A percentile compares a stretch with the other conserved stretches of the same genome.
These are phyloP conservation scores for Simalia tracyae DNA, from an alignment of 2,797 vertebrate species.

Conservation along the genomic window DNA sequence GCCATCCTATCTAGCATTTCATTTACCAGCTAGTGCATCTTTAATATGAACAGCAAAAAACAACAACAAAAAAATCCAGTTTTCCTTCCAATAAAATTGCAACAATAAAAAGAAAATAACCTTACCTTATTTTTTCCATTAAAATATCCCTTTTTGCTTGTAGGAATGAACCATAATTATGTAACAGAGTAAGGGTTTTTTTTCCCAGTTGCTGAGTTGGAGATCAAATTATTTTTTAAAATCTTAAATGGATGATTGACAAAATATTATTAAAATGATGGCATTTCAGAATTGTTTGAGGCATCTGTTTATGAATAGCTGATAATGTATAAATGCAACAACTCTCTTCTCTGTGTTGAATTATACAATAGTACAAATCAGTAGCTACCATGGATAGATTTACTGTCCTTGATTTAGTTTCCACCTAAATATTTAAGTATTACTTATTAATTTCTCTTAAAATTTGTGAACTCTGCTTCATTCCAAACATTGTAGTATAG, in stretches of 20 bases:
- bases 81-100: background rate
- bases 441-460: conserved; percentile 47
- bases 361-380: conserved; percentile 18
- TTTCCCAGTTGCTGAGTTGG: background rate
- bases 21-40: background rate
- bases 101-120: background rate
- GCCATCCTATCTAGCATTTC: background rate
- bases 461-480: conserved; percentile 43
- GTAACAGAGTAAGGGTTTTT: background rate
- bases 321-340: background rate
- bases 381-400: conserved; percentile 44
- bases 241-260: background rate
- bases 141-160: background rate
- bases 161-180: background rate
- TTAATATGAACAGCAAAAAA: background rate
- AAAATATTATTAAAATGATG: background rate
- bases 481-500: conserved; percentile 31
- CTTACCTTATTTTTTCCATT: background rate
- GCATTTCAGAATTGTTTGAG: background rate
- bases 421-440: conserved; percentile 53
- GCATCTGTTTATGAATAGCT: background rate
- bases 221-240: background rate
- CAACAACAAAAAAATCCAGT: background rate
- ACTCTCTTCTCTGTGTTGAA: background rate
- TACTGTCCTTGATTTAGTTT: conserved; percentile 39